A percentile compares a stretch with the other conserved stretches of the same genome.
These are phyloP conservation scores for Anagrus nilaparvatae DNA, from an alignment of 1,140 invertebrate genomes.

Conservation along the genomic window DNA sequence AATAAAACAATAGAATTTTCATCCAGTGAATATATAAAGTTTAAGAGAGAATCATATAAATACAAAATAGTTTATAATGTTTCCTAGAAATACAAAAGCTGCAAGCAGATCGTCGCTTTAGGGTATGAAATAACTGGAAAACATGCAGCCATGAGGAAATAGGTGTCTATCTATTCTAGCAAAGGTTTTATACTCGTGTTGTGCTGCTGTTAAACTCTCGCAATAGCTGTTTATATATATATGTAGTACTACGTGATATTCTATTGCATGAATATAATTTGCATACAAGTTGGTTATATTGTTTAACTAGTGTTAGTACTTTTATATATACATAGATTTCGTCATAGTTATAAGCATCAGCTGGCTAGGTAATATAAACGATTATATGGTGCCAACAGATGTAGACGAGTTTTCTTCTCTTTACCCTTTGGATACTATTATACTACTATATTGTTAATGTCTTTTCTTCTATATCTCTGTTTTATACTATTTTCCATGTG, in stretches of 20 bases:
- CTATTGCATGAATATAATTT: constrained; percentile 46
- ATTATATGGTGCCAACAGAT: constrained; percentile 44
- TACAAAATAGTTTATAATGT: too few species aligned
- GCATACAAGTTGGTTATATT: constrained; percentile 44
- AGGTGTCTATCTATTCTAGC: constrained; percentile 34
- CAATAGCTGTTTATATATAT: constrained; percentile 39
- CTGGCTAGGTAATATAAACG: constrained; percentile 42
- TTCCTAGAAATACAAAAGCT: too few species aligned
- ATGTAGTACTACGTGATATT: constrained; percentile 41
- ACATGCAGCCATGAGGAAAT: constrained; percentile 30
- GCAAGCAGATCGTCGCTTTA: too few species aligned
- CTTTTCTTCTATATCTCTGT: too few species aligned
- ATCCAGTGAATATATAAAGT: too few species aligned
- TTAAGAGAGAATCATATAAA: too few species aligned
- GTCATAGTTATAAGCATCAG: constrained; percentile 34
- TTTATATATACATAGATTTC: too few species aligned
- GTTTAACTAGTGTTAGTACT: too few species aligned
- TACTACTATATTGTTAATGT: too few species aligned
- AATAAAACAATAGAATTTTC: too few species aligned
- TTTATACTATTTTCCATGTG: too few species aligned
- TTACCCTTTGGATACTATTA: too few species aligned
- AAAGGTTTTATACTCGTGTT: constrained; percentile 42
- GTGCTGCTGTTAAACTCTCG: constrained; percentile 41
- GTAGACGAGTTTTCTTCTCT: constrained; percentile 34
- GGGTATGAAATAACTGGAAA: constrained; percentile 9